Percentiles rank a stretch among this genome's conserved stretches.
Evolutionary conservation across 2,888 invertebrate genomes (phyloP).

Genomic region (Homarus gammarus): DNA sequence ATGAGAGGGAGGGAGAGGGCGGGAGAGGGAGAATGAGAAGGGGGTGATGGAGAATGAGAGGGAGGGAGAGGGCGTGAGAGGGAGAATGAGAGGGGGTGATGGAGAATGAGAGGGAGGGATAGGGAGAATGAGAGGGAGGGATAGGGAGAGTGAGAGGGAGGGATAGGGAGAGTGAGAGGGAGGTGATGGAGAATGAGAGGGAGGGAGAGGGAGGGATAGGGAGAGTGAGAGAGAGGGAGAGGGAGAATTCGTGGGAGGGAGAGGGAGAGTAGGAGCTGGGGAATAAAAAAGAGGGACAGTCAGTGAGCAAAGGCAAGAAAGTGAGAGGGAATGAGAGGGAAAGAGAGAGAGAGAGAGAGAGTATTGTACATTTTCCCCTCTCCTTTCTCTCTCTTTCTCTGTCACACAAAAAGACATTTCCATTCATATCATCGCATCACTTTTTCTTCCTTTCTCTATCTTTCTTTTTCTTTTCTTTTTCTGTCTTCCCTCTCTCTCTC

Average conservation of each 20-base stretch:
- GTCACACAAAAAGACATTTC: too few relatives aligned
- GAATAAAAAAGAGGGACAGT: not conserved
- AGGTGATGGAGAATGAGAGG: slow-evolving; percentile 20
- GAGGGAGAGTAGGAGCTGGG: not conserved
- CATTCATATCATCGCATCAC: too few relatives aligned
- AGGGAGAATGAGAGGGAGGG: slow-evolving; percentile 6
- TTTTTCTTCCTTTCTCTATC: not conserved
- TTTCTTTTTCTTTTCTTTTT: not conserved
- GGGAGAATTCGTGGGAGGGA: not conserved
- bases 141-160: slow-evolving; percentile 29
- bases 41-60: not conserved
- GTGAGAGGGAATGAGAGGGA: not conserved
- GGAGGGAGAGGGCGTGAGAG: not conserved
- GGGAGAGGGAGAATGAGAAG: slow-evolving; percentile 9
- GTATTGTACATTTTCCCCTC: not conserved
- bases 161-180: not conserved
- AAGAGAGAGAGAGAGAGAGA: too few relatives aligned
- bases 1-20: slow-evolving; percentile 14
- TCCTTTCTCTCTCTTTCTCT: not conserved
- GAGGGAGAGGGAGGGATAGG: too few relatives aligned
- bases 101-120: not conserved
- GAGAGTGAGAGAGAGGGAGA: not conserved
- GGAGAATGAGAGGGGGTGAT: not conserved
- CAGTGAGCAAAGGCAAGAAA: not conserved
- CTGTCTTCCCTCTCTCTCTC: not conserved